phyloP scores from a whole-genome alignment of 2,113 vertebrate genomes.

The Hucho hucho region DNA sequence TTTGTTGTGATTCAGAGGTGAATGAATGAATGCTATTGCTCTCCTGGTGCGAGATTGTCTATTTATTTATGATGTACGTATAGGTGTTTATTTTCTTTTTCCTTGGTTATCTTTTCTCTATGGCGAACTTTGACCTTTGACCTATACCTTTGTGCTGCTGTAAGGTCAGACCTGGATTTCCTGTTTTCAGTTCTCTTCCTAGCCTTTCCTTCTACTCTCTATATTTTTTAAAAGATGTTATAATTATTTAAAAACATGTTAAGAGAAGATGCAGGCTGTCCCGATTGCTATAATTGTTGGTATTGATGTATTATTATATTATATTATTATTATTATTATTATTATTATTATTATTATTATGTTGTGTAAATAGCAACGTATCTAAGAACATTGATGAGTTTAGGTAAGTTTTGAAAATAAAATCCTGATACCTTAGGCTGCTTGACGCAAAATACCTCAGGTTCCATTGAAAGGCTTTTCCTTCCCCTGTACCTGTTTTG shows the following conservation, averaged over 20 bases:
- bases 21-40: constrained; percentile 52
- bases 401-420: constrained; percentile 78
- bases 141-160: constrained; percentile 68
- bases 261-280: constrained; percentile 80
- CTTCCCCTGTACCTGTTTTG: constrained; percentile 82
- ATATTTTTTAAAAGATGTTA: constrained; percentile 70
- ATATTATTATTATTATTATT: no score
- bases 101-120: constrained; percentile 64
- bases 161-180: constrained; percentile 47
- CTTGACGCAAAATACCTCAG: constrained; percentile 86
- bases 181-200: constrained; percentile 47
- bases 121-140: constrained; percentile 50
- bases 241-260: constrained; percentile 78
- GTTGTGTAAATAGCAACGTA: constrained; percentile 77
- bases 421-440: constrained; percentile 82
- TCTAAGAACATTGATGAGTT: constrained; percentile 74
- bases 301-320: constrained; percentile 60
- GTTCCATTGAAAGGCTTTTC: constrained; percentile 59
- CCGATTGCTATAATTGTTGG: constrained; percentile 73
- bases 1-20: constrained; percentile 19
- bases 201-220: constrained; percentile 46
- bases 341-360: constrained; percentile 49
- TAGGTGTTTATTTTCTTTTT: constrained; percentile 52
- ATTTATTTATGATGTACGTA: constrained; percentile 69
- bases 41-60: constrained; percentile 65